These are phyloP conservation scores for Diaphora mendica DNA, from an alignment of 2,888 invertebrate genomes.

Conservation along the genomic window DNA sequence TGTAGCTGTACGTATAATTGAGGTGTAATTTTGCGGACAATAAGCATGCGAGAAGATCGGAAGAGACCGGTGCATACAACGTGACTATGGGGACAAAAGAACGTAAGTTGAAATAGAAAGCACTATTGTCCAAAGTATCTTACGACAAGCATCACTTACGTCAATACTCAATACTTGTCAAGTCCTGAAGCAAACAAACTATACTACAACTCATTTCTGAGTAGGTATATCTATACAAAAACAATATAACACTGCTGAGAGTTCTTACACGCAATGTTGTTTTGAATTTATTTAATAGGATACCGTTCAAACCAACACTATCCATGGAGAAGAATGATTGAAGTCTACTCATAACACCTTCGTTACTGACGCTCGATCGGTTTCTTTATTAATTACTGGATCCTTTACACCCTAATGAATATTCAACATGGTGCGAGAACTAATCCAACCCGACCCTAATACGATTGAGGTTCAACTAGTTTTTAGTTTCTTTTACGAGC, in stretches of 20 bases:
- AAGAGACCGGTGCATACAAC: conserved; percentile 67
- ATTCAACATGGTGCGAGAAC: conserved; percentile 67
- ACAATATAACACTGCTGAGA: conserved; percentile 50
- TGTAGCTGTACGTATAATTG: conserved; percentile 73
- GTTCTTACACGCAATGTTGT: conserved; percentile 54
- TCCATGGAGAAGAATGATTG: conserved; percentile 47
- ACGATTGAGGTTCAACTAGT: conserved; percentile 57
- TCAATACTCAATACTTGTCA: conserved; percentile 61
- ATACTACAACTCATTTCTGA: background rate
- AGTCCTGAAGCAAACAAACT: background rate
- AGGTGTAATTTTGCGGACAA: conserved; percentile 78
- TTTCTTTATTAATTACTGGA: conserved; percentile 73
- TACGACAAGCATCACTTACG: conserved; percentile 73
- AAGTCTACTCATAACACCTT: conserved; percentile 53
- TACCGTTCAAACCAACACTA: conserved; percentile 56
- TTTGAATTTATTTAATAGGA: conserved; percentile 56
- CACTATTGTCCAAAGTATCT: conserved; percentile 65
- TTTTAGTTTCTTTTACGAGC: conserved; percentile 79
- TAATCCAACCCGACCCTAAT: conserved; percentile 66
- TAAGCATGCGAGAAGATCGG: conserved; percentile 61
- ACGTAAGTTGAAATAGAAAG: conserved; percentile 73
- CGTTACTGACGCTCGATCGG: conserved; percentile 67
- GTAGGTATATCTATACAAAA: conserved; percentile 42
- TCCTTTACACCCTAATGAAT: conserved; percentile 74
- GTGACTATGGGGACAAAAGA: conserved; percentile 64